Evolutionary conservation across 2,797 vertebrate species (phyloP).

Genomic region (Leucoraja ocellata): DNA sequence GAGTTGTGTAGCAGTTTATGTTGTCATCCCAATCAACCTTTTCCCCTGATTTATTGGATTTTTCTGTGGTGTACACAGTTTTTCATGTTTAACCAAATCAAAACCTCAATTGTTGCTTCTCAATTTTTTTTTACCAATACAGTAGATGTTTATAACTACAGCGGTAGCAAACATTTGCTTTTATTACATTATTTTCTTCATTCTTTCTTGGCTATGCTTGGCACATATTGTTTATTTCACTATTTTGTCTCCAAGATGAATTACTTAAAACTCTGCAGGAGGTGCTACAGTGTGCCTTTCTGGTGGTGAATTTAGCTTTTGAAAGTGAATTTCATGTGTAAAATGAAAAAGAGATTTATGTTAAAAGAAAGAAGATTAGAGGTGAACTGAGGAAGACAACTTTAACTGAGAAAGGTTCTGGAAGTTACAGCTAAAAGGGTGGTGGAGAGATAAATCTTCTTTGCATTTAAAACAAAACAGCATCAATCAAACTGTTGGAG

Average conservation of each 20-base stretch:
- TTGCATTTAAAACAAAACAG: no score
- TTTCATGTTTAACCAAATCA: slow-evolving; percentile 37
- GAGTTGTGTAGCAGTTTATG: slow-evolving; percentile 51
- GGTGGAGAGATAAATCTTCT: no score
- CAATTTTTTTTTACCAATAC: not conserved
- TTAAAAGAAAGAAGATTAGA: not conserved
- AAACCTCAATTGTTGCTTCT: slow-evolving; percentile 33
- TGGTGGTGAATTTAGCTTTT: not conserved
- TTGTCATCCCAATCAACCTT: slow-evolving; percentile 31
- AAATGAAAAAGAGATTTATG: not conserved
- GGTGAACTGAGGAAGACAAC: not conserved
- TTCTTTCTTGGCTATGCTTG: not conserved
- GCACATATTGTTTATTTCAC: not conserved
- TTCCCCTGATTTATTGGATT: slow-evolving; percentile 32
- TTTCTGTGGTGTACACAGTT: not conserved
- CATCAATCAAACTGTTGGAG: no score
- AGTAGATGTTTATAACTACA: slow-evolving; percentile 23
- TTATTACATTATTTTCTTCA: not conserved
- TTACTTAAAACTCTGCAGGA: not conserved
- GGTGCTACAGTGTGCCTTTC: not conserved
- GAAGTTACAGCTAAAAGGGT: no score
- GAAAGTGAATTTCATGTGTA: not conserved
- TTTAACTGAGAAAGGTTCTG: no score
- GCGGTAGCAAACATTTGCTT: not conserved
- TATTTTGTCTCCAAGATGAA: not conserved